Evolutionary conservation across 2,888 invertebrate species (phyloP).

Genomic region (Dioctria linearis): DNA sequence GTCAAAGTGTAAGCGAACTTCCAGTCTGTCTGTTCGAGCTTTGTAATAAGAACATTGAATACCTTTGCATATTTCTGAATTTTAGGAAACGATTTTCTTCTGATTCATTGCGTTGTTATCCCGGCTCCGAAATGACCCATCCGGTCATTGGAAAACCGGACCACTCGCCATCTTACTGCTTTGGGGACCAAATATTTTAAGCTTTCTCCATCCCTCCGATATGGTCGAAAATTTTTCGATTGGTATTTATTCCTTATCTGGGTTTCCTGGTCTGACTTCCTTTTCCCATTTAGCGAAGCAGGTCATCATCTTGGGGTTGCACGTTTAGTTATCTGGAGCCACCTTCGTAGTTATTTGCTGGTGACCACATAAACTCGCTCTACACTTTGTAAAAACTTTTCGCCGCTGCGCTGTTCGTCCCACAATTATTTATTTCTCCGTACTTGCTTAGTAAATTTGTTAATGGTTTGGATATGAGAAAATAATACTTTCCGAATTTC

Average conservation of each 20-base stretch:
- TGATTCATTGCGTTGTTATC: conserved; percentile 16
- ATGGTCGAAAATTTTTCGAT: conserved; percentile 6
- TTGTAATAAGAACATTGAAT: conserved; percentile 33
- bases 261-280: no score
- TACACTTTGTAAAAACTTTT: no score
- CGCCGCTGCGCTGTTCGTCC: no score
- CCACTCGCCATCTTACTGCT: conserved; percentile 7
- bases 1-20: conserved; percentile 8
- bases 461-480: no score
- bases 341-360: no score
- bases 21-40: neutral
- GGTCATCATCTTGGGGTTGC: neutral
- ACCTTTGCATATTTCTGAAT: conserved; percentile 23
- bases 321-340: neutral
- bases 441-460: no score
- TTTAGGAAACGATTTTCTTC: conserved; percentile 22
- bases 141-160: conserved; percentile 3
- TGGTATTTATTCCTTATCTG: conserved; percentile 3
- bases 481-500: no score
- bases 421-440: no score
- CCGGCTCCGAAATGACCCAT: conserved; percentile 15
- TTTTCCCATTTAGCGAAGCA: no score
- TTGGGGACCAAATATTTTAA: conserved; percentile 7
- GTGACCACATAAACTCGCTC: no score
- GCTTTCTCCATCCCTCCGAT: neutral